A percentile compares a stretch with the other conserved stretches of the same genome.
Evolutionary conservation across 2,113 vertebrate species (phyloP).

Genomic region (Bubo scandiacus): DNA sequence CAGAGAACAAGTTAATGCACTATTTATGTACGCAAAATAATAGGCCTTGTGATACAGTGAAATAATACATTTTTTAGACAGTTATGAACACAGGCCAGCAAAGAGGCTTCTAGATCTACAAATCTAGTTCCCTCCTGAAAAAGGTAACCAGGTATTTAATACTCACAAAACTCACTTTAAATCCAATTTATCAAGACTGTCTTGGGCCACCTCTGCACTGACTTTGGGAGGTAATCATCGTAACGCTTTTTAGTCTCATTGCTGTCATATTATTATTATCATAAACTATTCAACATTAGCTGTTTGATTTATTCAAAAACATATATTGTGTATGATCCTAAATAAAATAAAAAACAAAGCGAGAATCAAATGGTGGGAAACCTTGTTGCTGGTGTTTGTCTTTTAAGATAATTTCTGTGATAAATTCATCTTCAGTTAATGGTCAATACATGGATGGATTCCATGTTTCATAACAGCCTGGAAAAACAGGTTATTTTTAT

Average conservation of each 20-base stretch:
- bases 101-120: neutral
- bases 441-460: neutral
- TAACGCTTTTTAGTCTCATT: neutral
- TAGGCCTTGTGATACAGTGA: neutral
- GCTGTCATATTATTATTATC: neutral
- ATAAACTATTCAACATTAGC: neutral
- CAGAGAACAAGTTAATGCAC: neutral
- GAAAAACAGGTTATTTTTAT: neutral
- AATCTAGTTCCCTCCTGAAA: neutral
- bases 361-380: neutral
- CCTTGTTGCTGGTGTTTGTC: neutral
- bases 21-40: neutral
- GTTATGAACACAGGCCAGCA: neutral
- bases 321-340: neutral
- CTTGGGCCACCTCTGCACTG: neutral
- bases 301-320: neutral
- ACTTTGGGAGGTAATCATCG: neutral
- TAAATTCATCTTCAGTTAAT: neutral
- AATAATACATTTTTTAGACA: neutral
- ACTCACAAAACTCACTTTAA: neutral
- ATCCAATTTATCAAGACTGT: neutral
- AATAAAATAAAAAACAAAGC: neutral
- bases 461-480: neutral
- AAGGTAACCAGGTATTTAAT: neutral
- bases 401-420: neutral